Base-by-base conservation (phyloP, 2,888 invertebrate species). In the Aspidiotus rigidus region DNA sequence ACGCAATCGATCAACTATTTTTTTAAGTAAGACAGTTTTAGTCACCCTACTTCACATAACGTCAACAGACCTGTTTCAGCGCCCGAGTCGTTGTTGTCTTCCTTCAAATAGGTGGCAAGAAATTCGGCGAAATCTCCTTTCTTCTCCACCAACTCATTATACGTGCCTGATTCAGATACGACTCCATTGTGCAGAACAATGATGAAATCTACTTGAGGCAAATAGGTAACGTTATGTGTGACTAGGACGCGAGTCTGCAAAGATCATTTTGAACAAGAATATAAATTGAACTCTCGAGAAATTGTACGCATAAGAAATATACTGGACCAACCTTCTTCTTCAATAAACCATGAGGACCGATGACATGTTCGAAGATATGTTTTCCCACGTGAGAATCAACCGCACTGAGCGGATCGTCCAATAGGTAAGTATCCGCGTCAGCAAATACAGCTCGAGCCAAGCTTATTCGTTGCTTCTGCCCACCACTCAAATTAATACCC, bases 141-240 rank as follows among this genome's bases (percentile, higher is more conserved):
- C 78, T 88, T 90, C 73, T 86, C 87, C 71, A 98, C 77, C 75
- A 99, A 81, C 77, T 96, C 87, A 74, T 88, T 86, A 79, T 97
- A 98, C 7, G 90, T 88, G 62, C 98, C 98, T 61, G 82, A 83
- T 79, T 98, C 98, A 0, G 90, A 89, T 15, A 98, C 85, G 75
- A 85, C 83, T 0, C 98, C 98, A 75, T 90, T 84, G 75, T 88
- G 88, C 75, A 99, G 79, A 5, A 98, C 97, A 72, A 95, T 79
- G 73, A 99, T 93, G 75, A 89, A 83, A 80, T 98, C 93, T 1
- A 91, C 90, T 76, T 91, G 86, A 0, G 94, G 90, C 74, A 98
- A 82, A 80, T 91, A 96, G 10, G 93, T 91, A 69, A 98, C 88
- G 73, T 93, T 90, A 78, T 99, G 97, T 0, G 98, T 99, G 39